Base-by-base conservation (phyloP, 2,113 vertebrate species). In the Cichladusa arquata region DNA sequence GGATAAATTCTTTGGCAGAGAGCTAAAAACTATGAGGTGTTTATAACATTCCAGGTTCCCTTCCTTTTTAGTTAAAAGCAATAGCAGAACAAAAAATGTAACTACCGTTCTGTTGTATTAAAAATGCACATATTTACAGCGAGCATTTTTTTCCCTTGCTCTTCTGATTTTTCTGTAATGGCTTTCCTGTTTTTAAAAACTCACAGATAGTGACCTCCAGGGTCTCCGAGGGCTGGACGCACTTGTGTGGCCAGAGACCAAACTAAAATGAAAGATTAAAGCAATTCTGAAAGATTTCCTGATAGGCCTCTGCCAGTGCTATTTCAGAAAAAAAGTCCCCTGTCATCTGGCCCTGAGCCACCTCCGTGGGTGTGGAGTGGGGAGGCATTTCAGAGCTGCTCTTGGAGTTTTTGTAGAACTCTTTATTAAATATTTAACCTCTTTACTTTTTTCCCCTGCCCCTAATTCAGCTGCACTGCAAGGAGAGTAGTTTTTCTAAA, bases 201-300 rank as follows among this genome's bases (percentile, higher is more conserved):
- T 97, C 53, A 57, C 87, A 91, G 90, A 89, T 91, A 96, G 93
- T 83, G 91, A 97, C 94, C 94, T 90, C 92, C 81, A 81, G 94
- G 92, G 96, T 89, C 94, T 88, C 85, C 0, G n/a, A 98, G 95
- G 95, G 93, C 91, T 96, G 97, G 94, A 96, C 91, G 12, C 86
- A 95, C 89, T 97, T 81, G 53, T 96, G 95, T 98, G 95, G 87
- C 96, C 96, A 86, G 95, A 93, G 93, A 96, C 79, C 83, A 97
- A 98, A 94, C 93, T 95, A 95, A 97, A 97, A 97, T 94, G 96
- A 97, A 97, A 97, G 96, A 97, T 97, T 90, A 97, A 97, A 98
- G 96, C 91, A 88, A 92, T 98, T 96, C 92, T 90, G 97, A 95
- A 97, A 97, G 96, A 97, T 97, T 97, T 97, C 93, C 90, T 94